Evolutionary conservation across 2,113 vertebrate species (phyloP).

Genomic region (Sinosuthora webbiana): DNA sequence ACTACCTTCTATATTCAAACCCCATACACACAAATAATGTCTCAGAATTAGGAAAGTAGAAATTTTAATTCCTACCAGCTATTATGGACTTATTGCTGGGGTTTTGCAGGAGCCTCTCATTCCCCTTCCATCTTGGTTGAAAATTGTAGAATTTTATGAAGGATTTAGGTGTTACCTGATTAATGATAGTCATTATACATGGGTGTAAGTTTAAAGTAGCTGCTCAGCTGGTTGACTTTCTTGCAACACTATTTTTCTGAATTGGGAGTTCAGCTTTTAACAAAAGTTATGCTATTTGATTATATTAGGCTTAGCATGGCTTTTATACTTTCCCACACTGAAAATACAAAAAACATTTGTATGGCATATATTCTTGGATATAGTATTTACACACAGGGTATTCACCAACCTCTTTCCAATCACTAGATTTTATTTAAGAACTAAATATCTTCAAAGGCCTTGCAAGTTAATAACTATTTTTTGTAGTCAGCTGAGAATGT

Average conservation of each 20-base stretch:
- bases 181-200: not conserved
- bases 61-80: not conserved
- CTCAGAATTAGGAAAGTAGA: not conserved
- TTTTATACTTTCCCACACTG: not conserved
- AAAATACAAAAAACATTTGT: not conserved
- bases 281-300: not conserved
- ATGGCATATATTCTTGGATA: not conserved
- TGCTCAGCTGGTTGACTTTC: not conserved
- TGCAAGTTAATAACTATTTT: not conserved
- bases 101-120: not conserved
- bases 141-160: not conserved
- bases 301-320: not conserved
- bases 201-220: not conserved
- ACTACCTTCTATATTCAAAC: not conserved
- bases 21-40: rapidly evolving
- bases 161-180: not conserved
- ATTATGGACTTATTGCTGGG: not conserved
- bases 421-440: not conserved
- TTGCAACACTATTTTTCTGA: not conserved
- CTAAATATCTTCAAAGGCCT: not conserved
- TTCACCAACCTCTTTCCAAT: not conserved
- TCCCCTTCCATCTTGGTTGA: not conserved
- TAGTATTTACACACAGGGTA: not conserved
- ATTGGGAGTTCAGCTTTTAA: not conserved
- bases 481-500: not conserved